A percentile compares a stretch with the other conserved stretches of the same genome.
Evolutionary conservation across 2,888 invertebrate genomes (phyloP).

Genomic region (Dendrolimus pini): DNA sequence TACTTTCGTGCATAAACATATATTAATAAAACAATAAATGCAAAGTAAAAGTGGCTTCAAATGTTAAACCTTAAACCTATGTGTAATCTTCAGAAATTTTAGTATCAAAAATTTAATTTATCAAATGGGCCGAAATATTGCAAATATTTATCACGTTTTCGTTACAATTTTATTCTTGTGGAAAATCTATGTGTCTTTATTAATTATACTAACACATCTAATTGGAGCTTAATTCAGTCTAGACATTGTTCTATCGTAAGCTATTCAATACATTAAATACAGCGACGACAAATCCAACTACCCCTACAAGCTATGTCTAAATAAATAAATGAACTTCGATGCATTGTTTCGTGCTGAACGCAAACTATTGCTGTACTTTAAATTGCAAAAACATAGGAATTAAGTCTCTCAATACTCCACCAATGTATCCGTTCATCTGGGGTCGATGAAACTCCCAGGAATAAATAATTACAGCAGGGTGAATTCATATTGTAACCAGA

Average conservation of each 20-base stretch:
- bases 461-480: too few relatives aligned
- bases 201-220: slow-evolving; percentile 50
- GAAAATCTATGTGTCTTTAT: slow-evolving; percentile 51
- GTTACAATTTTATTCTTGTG: slow-evolving; percentile 43
- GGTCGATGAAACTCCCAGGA: too few relatives aligned
- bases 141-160: slow-evolving; percentile 37
- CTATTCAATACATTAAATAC: slow-evolving; percentile 45
- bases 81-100: slow-evolving; percentile 37
- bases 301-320: slow-evolving; percentile 40
- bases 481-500: too few relatives aligned
- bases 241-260: slow-evolving; percentile 63
- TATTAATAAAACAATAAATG: slow-evolving; percentile 1
- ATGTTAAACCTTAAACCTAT: slow-evolving; percentile 27
- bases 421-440: too few relatives aligned
- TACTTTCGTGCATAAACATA: not conserved
- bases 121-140: slow-evolving; percentile 54
- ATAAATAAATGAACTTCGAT: slow-evolving; percentile 42
- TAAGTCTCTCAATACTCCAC: too few relatives aligned
- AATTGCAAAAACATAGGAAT: not conserved
- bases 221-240: slow-evolving; percentile 72
- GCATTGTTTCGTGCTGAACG: slow-evolving; percentile 23
- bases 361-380: not conserved
- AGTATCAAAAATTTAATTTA: slow-evolving; percentile 41
- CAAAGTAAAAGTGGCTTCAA: slow-evolving; percentile 37
- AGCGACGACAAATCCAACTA: slow-evolving; percentile 43